Evolutionary conservation across 2,113 vertebrate species (phyloP).

Genomic region (Coreoperca whiteheadi): DNA sequence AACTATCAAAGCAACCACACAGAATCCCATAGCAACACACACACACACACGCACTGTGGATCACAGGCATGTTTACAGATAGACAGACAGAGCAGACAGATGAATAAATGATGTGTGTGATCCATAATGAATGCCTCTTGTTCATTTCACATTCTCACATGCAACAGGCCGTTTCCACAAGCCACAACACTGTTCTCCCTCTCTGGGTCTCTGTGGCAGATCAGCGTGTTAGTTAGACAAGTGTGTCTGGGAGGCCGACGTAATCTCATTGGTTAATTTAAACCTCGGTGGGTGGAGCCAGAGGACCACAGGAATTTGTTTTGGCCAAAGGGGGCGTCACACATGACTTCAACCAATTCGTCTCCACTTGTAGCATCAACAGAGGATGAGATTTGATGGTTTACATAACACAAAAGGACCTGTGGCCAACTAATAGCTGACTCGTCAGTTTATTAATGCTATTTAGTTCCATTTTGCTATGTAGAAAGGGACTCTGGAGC

Average conservation of each 20-base stretch:
- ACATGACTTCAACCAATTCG: neutral
- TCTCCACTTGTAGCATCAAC: neutral
- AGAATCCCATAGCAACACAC: conserved; percentile 41
- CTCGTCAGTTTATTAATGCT: neutral
- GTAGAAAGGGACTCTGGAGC: neutral
- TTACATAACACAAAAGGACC: neutral
- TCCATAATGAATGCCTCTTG: conserved; percentile 85
- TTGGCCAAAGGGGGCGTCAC: neutral
- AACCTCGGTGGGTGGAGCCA: conserved; percentile 4
- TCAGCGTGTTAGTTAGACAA: conserved; percentile 26
- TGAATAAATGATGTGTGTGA: conserved; percentile 86
- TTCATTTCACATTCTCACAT: conserved; percentile 84
- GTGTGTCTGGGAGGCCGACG: neutral
- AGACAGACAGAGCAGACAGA: conserved; percentile 77
- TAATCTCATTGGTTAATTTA: conserved; percentile 21
- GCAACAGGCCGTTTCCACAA: conserved; percentile 80
- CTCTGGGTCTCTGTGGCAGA: conserved; percentile 49
- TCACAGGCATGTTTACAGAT: conserved; percentile 80
- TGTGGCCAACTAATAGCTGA: neutral
- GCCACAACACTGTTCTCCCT: conserved; percentile 59
- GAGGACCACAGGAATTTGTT: neutral
- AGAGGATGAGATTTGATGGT: neutral
- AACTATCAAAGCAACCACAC: conserved; percentile 35
- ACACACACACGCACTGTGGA: conserved; percentile 35
- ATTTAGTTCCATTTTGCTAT: neutral